phyloP scores from a whole-genome alignment of 2,888 invertebrate genomes.

The Epirrhoe tristata region DNA sequence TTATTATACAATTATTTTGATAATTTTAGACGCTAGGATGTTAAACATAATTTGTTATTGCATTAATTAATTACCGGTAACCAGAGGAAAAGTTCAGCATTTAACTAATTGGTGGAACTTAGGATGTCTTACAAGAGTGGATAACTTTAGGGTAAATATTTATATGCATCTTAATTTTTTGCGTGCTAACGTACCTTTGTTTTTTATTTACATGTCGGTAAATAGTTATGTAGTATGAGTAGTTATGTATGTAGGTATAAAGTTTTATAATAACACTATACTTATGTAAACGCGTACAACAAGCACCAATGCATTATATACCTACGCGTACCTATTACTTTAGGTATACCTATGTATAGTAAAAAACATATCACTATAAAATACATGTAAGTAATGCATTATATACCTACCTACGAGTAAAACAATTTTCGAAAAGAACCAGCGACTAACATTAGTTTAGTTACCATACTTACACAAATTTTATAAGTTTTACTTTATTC shows the following conservation, averaged over 20 bases:
- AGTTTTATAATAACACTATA: not conserved
- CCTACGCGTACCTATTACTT: not conserved
- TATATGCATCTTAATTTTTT: constrained; percentile 5
- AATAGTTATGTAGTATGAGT: not conserved
- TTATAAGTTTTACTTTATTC: too few relatives aligned
- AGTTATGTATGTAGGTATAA: constrained; percentile 2
- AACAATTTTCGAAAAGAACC: constrained; percentile 10
- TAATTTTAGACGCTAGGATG: constrained; percentile 76
- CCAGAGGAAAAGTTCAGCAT: constrained; percentile 83
- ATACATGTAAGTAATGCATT: constrained; percentile 29
- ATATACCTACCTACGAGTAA: constrained; percentile 17
- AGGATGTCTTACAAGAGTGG: not conserved
- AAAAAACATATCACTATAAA: constrained; percentile 42
- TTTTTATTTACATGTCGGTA: constrained; percentile 2
- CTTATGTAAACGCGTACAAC: constrained; percentile 3
- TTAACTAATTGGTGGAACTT: constrained; percentile 15
- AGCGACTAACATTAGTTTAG: not conserved
- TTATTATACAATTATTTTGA: constrained; percentile 80
- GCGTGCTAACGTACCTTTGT: constrained; percentile 4
- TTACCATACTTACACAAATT: too few relatives aligned
- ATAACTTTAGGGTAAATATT: not conserved
- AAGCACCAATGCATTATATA: constrained; percentile 9
- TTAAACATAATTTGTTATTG: constrained; percentile 75
- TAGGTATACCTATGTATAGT: constrained; percentile 15
- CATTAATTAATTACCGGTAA: constrained; percentile 60